A percentile compares a stretch with the other conserved stretches of the same genome.
Conservation (phyloP, 2,113 vertebrate species). For the Misgurnus mizolepis region DNA sequence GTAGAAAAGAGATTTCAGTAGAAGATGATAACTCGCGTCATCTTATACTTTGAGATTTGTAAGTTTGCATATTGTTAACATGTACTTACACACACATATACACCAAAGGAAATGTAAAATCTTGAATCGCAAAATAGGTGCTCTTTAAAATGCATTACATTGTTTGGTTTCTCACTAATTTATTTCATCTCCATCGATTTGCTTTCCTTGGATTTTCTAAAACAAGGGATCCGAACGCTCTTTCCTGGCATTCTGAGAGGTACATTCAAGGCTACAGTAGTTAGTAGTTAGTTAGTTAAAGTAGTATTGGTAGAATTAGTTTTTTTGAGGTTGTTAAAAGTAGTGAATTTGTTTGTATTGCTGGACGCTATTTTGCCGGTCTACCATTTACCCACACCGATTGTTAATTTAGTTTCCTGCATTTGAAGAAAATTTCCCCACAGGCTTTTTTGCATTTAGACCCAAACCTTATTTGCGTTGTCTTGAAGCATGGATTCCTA, state of each 20-base stretch:
- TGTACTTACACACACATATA: no score
- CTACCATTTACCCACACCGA: slow-evolving; percentile 64
- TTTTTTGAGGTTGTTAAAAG: slow-evolving; percentile 43
- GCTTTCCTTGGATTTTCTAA: neutral
- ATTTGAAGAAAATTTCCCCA: slow-evolving; percentile 71
- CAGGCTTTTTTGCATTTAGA: slow-evolving; percentile 54
- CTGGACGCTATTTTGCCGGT: slow-evolving; percentile 64
- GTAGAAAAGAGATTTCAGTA: no score
- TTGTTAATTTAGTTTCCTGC: slow-evolving; percentile 71
- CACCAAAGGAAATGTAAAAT: no score
- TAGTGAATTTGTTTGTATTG: slow-evolving; percentile 62
- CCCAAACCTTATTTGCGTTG: slow-evolving; percentile 63
- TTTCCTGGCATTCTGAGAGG: slow-evolving; percentile 41
- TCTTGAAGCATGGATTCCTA: slow-evolving; percentile 62
- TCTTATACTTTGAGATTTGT: no score
- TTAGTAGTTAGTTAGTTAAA: neutral
- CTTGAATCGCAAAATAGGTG: no score
- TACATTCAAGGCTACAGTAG: slow-evolving; percentile 11
- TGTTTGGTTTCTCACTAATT: neutral
- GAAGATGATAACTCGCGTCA: no score
- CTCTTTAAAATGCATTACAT: neutral
- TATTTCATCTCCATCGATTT: slow-evolving; percentile 21
- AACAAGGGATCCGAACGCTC: slow-evolving; percentile 33
- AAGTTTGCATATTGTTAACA: no score
- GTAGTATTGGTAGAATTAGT: slow-evolving; percentile 34